Conservation (phyloP, 2,797 vertebrate genomes). For the Poeciliopsis infans region DNA sequence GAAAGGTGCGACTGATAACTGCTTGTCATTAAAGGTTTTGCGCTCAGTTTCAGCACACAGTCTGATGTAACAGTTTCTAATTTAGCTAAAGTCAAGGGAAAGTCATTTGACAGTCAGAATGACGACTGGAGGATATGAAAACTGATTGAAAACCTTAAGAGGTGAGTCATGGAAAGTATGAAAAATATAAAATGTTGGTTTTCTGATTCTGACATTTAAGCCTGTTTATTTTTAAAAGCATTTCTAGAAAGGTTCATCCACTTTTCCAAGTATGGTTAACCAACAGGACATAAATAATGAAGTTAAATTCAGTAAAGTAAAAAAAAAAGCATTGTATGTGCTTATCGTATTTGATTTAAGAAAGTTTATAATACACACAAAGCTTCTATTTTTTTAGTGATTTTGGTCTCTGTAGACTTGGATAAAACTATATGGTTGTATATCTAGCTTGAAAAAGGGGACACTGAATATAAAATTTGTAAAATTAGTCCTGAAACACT, state of each 20-base stretch:
- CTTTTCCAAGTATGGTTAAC: not conserved
- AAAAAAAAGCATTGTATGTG: not conserved
- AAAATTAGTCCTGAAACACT: not conserved
- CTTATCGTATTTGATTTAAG: not conserved
- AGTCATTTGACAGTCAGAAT: constrained; percentile 18
- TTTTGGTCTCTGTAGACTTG: too few relatives aligned
- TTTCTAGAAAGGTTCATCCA: too few relatives aligned
- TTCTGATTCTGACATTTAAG: not conserved
- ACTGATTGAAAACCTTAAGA: constrained; percentile 2
- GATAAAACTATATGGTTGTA: not conserved
- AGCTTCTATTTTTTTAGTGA: too few relatives aligned
- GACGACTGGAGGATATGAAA: constrained; percentile 3
- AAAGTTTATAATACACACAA: not conserved
- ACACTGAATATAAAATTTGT: not conserved
- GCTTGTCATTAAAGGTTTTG: constrained; percentile 50
- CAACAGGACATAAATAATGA: not conserved
- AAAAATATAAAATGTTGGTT: not conserved
- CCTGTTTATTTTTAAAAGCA: too few relatives aligned
- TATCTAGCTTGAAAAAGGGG: not conserved
- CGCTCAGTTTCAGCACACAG: constrained; percentile 14
- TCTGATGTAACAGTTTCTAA: constrained; percentile 39
- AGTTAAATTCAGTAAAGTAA: not conserved
- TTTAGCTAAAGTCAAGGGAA: constrained; percentile 48
- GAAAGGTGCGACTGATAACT: constrained; percentile 54
- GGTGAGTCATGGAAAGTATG: not conserved